Percentiles rank a stretch among this genome's conserved stretches.
Evolutionary conservation across 2,888 invertebrate genomes (phyloP).

Genomic region (Rosalia funebris): DNA sequence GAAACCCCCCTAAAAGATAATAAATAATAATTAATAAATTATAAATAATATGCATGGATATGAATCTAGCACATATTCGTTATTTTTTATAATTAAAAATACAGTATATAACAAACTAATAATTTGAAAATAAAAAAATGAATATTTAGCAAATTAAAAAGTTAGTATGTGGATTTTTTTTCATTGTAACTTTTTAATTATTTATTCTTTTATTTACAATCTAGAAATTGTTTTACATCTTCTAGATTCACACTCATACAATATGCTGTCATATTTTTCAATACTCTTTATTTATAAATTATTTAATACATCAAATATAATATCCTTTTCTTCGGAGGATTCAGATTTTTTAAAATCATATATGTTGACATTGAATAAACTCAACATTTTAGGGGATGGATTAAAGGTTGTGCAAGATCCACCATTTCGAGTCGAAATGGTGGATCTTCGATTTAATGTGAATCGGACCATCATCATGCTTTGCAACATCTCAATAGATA

Average conservation of each 20-base stretch:
- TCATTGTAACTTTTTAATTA: no score
- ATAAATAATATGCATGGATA: no score
- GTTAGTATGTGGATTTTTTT: no score
- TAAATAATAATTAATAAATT: background rate
- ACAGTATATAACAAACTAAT: no score
- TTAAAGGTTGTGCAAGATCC: constrained; percentile 7
- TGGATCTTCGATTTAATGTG: background rate
- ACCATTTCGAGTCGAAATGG: no score
- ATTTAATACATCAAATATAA: constrained; percentile 10
- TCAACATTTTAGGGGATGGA: constrained; percentile 1
- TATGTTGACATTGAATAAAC: background rate
- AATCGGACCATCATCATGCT: constrained; percentile 14
- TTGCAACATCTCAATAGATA: constrained; percentile 16
- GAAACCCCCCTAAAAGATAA: background rate
- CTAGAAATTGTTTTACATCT: no score
- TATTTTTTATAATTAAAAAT: no score
- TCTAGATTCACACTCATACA: no score
- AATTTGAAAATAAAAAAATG: no score
- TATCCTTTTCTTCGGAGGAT: background rate
- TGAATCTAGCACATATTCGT: no score
- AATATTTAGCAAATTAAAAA: no score
- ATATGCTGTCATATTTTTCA: background rate
- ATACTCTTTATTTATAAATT: constrained; percentile 8
- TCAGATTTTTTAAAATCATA: constrained; percentile 1
- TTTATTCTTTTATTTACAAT: no score